Evolutionary conservation across 92 coral and sea anemone genomes (phyloP), one percentile per base, ranked within the genome.

Genomic region (Palythoa grandiflora): DNA sequence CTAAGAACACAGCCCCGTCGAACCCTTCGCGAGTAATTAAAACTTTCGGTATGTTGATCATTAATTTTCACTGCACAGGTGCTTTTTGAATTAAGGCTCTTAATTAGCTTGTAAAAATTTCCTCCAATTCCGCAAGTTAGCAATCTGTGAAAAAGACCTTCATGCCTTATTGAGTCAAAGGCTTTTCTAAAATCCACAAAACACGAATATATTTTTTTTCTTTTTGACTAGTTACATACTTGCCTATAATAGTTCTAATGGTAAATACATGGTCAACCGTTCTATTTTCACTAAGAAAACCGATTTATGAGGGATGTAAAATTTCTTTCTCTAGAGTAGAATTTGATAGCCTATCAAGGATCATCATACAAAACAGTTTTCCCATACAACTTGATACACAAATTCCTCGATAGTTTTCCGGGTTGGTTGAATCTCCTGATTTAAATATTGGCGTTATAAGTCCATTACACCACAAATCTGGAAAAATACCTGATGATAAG

Each of bases 231-330:
- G 9, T 71, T 7, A 84, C 50, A 37, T 71, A 19, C 70, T 84
- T 47, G 75, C 28, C 85, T 53, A 80, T 80, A 36, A 54, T 36
- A 50, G 85, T 80, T 38, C 71, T 38, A 9, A 80, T 57, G 16
- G 79, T 84, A 50, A 84, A 71, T 28, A 71, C 40, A 71, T 84
- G 88, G 40, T 84, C 79, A 15, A 78, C 76, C 38, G 87, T 74
- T 50, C 79, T 2, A 36, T 74, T 74, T 16, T 50, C 51, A n/a
- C 15, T 79, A 37, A 79, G 61, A 79, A 79, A 79, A 0, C 77
- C 85, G n/a, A 57, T 55, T 55, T 80, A 50, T 14, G 74, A 55
- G 1, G 54, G 39, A 59, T 80, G 85, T 14, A 55, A 17, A 15
- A 16, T 17, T 0, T 79, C 52, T 19, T 79, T 79, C 52, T 79